Base-by-base conservation (phyloP, 2,888 invertebrate genomes). In the Stictocephala bisonia region DNA sequence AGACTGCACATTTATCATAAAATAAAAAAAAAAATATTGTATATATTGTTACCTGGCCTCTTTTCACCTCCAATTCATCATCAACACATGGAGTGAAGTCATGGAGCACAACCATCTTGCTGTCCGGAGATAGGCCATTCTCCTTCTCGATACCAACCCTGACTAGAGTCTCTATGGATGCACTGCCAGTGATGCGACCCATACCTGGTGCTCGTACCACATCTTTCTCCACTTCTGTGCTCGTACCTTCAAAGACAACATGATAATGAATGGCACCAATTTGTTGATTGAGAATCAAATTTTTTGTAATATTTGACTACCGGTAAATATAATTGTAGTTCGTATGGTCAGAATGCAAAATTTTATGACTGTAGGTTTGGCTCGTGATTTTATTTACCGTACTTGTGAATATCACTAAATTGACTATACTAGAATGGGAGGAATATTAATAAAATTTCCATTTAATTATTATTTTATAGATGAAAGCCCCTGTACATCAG, bases 41-140 rank as follows among this genome's bases (percentile, higher is more conserved):
- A 22, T 27, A n/a, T 3, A 13, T 7, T n/a, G 3, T 81, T 79
- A 89, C 89, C 85, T 94, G 95, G 67, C 97, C 97, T 67, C 96
- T 87, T 80, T 86, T 87, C 67, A 93, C 93, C 86, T 95, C 94
- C 51, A 97, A 86, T 83, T 97, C 97, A 84, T 97, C 96, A 83
- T 97, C 96, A 0, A 96, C 97, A 83, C 96, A 96, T 0, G 97
- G 96, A 13, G 93, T 93, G 83, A 97, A 97, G 83, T 97, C 96
- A 83, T 96, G 96, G 9, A 96, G 86, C 40, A 96, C 96, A 75
- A 96, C 93, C 95, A 96, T 96, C 86, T 96, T 96, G 64, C 95
- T 95, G 82, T 96, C 96, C 0, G 96, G 95, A 76, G 95, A 94
- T 6, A 95, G 86, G 0, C 95, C 95, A 85, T 95, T 94, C 84